Conservation (phyloP, 2,797 vertebrate species). For the Danio albolineatus region DNA sequence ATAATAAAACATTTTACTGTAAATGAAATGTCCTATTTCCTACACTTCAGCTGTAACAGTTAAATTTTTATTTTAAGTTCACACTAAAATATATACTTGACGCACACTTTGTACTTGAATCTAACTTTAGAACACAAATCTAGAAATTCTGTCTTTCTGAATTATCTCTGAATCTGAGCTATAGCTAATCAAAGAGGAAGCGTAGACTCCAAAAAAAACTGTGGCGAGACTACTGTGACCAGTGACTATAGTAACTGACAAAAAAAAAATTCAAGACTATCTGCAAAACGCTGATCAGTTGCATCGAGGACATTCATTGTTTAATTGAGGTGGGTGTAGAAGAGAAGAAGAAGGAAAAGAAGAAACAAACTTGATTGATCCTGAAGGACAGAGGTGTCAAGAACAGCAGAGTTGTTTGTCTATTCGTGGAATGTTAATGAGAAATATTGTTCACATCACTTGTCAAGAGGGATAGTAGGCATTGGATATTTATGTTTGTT, state of each 20-base stretch:
- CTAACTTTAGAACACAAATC: background rate
- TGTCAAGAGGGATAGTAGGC: background rate
- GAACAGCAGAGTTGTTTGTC: slow-evolving; percentile 4
- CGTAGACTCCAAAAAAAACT: background rate
- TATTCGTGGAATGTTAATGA: slow-evolving; percentile 24
- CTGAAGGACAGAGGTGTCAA: background rate
- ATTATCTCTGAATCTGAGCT: background rate
- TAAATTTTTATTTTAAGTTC: no score
- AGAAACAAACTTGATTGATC: background rate
- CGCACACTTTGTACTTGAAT: no score
- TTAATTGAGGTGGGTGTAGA: no score
- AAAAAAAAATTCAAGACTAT: background rate
- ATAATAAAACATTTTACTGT: no score
- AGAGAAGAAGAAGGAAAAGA: background rate
- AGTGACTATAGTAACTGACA: background rate
- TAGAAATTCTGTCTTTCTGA: background rate
- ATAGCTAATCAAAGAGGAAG: background rate
- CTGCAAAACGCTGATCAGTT: background rate
- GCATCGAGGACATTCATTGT: background rate
- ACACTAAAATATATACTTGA: no score
- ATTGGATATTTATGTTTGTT: background rate
- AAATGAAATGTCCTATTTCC: no score
- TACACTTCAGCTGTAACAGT: no score
- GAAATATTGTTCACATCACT: slow-evolving; percentile 26
- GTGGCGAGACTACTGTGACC: background rate